Conservation (phyloP, 2,888 invertebrate genomes). For the Agrilus cyanescens region DNA sequence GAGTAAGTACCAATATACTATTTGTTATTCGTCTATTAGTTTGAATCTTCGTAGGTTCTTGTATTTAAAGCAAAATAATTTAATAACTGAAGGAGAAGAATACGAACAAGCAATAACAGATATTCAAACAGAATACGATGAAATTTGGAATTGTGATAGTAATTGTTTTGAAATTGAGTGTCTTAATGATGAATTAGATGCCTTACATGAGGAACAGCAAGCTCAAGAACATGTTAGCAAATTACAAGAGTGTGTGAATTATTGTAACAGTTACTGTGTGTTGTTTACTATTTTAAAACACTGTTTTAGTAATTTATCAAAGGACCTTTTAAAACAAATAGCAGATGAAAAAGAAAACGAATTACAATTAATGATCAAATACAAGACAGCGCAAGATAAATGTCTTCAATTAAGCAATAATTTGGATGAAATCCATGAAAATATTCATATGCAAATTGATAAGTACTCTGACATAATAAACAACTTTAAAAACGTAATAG, state of each 20-base stretch:
- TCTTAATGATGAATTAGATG: not conserved
- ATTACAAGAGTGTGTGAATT: not conserved
- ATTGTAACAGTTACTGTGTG: not conserved
- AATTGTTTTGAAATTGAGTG: constrained; percentile 5
- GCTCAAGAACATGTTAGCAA: too few relatives aligned
- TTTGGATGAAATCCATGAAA: constrained; percentile 20
- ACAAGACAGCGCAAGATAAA: constrained; percentile 15
- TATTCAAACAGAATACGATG: constrained; percentile 19
- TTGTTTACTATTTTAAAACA: not conserved
- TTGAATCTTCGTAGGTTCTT: constrained; percentile 9
- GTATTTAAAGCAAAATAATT: constrained; percentile 3
- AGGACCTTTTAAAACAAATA: constrained; percentile 15
- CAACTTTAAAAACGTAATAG: constrained; percentile 17
- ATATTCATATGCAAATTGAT: constrained; percentile 18
- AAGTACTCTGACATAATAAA: constrained; percentile 19
- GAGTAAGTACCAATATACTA: constrained; percentile 14
- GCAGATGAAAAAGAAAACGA: constrained; percentile 15
- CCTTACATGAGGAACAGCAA: too few relatives aligned
- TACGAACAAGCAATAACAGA: constrained; percentile 16
- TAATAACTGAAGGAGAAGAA: constrained; percentile 9
- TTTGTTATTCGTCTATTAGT: not conserved
- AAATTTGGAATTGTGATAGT: constrained; percentile 20
- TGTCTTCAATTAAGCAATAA: constrained; percentile 17
- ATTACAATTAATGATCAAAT: constrained; percentile 15
- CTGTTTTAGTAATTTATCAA: constrained; percentile 16